phyloP scores from a whole-genome alignment of 2,888 invertebrate genomes.

The Lomographa bimaculata region DNA sequence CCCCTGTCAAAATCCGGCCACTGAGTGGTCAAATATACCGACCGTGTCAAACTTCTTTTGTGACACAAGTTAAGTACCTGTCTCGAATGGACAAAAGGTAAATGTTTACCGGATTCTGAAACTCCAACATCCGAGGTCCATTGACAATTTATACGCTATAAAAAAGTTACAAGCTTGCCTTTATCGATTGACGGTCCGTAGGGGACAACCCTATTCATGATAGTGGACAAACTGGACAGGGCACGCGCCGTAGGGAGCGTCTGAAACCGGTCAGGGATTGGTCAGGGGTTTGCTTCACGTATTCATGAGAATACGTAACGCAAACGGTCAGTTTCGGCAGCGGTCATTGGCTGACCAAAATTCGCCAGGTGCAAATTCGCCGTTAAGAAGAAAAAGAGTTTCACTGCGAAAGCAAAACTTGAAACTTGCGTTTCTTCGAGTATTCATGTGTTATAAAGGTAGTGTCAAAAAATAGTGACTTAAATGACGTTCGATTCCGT shows the following conservation, averaged over 20 bases:
- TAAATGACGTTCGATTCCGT: no score
- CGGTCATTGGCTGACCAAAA: conserved; percentile 50
- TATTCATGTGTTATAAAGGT: no score
- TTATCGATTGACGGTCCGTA: conserved; percentile 43
- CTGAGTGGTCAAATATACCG: conserved; percentile 71
- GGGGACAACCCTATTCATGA: conserved; percentile 34
- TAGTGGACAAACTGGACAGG: conserved; percentile 47
- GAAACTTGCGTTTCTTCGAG: no score
- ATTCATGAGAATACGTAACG: conserved; percentile 4
- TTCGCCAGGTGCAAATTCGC: conserved; percentile 62
- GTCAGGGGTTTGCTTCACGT: conserved; percentile 59
- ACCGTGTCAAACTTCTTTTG: conserved; percentile 70
- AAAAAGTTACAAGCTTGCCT: conserved; percentile 41
- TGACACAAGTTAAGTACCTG: conserved; percentile 65
- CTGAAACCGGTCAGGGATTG: conserved; percentile 73
- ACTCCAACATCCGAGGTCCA: conserved; percentile 77
- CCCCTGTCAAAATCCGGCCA: conserved; percentile 63
- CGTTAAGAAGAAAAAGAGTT: conserved; percentile 32
- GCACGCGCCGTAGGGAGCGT: conserved; percentile 55
- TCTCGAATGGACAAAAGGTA: conserved; percentile 60
- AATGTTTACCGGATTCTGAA: conserved; percentile 60
- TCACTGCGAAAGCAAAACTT: no score
- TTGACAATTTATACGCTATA: conserved; percentile 62
- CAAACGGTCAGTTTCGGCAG: conserved; percentile 19
- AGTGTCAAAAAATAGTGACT: no score